Evolutionary conservation across 2,797 vertebrate species (phyloP).

Genomic region (Lithobates pipiens): DNA sequence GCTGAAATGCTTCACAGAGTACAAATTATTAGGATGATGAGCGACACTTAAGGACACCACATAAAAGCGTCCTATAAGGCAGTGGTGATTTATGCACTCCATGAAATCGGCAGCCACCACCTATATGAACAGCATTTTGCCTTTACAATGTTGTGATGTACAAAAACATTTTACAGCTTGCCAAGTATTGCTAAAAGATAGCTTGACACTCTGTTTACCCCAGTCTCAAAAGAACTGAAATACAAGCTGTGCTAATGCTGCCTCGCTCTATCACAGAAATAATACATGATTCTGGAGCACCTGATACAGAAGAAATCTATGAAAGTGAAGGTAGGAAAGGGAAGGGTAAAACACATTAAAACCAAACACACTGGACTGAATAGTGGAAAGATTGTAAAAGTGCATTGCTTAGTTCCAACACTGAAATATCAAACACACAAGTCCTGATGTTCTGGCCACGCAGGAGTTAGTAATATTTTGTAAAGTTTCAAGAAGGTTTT

Average conservation of each 20-base stretch:
- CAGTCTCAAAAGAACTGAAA: neutral
- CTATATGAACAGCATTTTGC: neutral
- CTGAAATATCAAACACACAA: no score
- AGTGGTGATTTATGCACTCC: neutral
- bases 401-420: no score
- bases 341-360: neutral
- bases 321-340: neutral
- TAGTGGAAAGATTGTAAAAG: no score
- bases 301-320: neutral
- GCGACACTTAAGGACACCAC: neutral
- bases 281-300: neutral
- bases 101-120: constrained; percentile 1
- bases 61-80: neutral
- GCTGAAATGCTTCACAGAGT: constrained; percentile 4
- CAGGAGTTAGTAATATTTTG: no score
- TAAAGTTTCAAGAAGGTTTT: no score
- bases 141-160: neutral
- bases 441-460: no score
- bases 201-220: neutral
- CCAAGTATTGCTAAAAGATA: neutral
- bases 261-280: neutral
- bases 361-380: neutral
- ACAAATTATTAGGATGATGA: neutral
- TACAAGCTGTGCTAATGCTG: neutral
- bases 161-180: neutral